Conservation (phyloP, 2,113 vertebrate species). For the Puma concolor region DNA sequence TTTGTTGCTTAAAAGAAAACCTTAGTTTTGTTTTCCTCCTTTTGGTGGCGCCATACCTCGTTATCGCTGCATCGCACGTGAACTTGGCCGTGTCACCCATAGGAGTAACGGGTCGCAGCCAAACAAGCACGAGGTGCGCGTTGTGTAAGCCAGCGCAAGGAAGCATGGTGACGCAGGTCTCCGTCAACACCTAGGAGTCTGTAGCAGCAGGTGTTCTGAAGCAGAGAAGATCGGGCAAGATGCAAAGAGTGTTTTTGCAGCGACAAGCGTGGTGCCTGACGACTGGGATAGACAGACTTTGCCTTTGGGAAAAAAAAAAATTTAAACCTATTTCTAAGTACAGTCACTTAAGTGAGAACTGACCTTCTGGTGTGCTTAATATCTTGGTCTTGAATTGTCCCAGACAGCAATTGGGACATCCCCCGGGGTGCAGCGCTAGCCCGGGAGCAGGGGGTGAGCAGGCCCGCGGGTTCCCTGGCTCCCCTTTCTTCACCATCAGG, state of each 20-base stretch:
- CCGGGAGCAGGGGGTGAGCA: fast-evolving
- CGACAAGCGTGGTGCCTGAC: fast-evolving
- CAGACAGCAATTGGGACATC: fast-evolving
- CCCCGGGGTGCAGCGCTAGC: fast-evolving
- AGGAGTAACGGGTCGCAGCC: fast-evolving
- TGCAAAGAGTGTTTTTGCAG: fast-evolving
- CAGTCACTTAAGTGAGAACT: neutral
- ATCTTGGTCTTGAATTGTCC: neutral
- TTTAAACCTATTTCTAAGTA: neutral
- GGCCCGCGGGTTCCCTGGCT: fast-evolving
- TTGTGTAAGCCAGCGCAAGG: fast-evolving
- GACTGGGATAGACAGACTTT: neutral
- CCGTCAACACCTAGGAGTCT: fast-evolving
- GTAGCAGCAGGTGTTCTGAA: fast-evolving
- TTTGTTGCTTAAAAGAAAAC: neutral
- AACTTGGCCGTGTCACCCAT: fast-evolving
- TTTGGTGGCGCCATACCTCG: fast-evolving
- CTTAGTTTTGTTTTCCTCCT: neutral
- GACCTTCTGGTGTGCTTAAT: neutral
- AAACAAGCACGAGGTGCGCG: fast-evolving
- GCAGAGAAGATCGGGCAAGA: neutral
- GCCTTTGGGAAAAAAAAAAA: neutral
- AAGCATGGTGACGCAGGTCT: fast-evolving
- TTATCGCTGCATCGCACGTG: fast-evolving
- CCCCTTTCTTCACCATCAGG: fast-evolving